A percentile compares a stretch with the other conserved stretches of the same genome.
Conservation (phyloP, 1,140 invertebrate genomes). For the Drosophila mayri region DNA sequence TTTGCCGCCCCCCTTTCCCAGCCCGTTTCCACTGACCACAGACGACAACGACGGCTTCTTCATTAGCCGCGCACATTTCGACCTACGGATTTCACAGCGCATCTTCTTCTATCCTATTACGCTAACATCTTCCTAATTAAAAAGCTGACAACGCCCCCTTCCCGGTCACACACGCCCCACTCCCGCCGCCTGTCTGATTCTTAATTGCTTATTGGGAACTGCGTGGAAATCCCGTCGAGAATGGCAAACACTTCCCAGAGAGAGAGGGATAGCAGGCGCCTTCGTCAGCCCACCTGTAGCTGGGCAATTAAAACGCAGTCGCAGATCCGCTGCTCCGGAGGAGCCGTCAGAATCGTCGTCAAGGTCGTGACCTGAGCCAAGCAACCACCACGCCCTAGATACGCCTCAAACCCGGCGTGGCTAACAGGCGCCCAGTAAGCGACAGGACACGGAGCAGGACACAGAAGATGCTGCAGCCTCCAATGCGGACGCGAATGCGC, state of each 20-base stretch:
- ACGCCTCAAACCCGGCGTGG: conserved; percentile 77
- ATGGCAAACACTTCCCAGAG: conserved; percentile 6
- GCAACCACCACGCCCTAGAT: conserved; percentile 80
- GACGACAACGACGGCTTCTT: conserved; percentile 58
- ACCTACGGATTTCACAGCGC: conserved; percentile 81
- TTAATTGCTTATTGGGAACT: conserved; percentile 85
- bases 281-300: conserved; percentile 32
- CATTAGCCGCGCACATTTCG: conserved; percentile 82
- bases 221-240: conserved; percentile 52
- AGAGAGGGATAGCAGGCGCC: neutral
- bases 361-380: conserved; percentile 35
- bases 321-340: neutral
- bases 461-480: conserved; percentile 30
- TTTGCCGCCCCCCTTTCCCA: neutral
- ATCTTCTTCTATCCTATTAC: conserved; percentile 85
- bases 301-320: conserved; percentile 55
- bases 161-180: conserved; percentile 4
- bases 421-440: conserved; percentile 65
- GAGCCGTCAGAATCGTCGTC: neutral
- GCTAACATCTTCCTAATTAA: conserved; percentile 85
- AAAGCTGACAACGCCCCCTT: conserved; percentile 71
- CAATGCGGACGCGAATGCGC: conserved; percentile 43
- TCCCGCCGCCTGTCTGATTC: conserved; percentile 48
- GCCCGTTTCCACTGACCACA: conserved; percentile 24
- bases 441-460: conserved; percentile 22